phyloP scores from a whole-genome alignment of 2,797 vertebrate species.

The Sebastes dallii region DNA sequence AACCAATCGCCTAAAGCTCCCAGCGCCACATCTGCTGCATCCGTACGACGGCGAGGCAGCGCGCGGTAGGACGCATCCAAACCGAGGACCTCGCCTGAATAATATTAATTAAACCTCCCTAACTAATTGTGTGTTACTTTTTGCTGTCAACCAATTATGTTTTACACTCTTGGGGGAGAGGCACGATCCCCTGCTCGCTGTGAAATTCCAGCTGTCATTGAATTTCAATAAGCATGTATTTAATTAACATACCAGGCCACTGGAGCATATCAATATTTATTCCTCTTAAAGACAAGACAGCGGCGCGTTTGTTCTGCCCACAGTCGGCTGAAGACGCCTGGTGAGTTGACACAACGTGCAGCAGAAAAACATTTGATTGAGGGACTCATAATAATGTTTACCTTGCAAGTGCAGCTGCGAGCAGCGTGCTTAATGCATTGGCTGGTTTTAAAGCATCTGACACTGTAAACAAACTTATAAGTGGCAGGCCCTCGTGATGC shows the following conservation, averaged over 20 bases:
- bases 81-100: conserved; percentile 66
- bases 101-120: conserved; percentile 83
- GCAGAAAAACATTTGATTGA: conserved; percentile 55
- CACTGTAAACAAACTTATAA: conserved; percentile 38
- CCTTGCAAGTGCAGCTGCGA: conserved; percentile 34
- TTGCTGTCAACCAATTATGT: conserved; percentile 82
- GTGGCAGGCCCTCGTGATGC: not conserved
- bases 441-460: conserved; percentile 20
- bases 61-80: conserved; percentile 60
- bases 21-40: conserved; percentile 55
- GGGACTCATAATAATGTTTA: conserved; percentile 55
- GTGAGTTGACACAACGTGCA: conserved; percentile 43
- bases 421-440: conserved; percentile 28
- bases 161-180: conserved; percentile 76
- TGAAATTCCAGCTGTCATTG: conserved; percentile 83
- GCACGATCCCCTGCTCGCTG: conserved; percentile 65
- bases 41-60: conserved; percentile 21
- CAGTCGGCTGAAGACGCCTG: conserved; percentile 55
- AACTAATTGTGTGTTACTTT: conserved; percentile 84
- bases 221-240: conserved; percentile 85
- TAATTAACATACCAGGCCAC: conserved; percentile 82
- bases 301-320: conserved; percentile 54
- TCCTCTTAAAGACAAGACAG: conserved; percentile 67
- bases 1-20: conserved; percentile 49
- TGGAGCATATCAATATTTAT: conserved; percentile 80